Conservation (phyloP, 2,113 vertebrate species). For the Amblyornis subalaris region DNA sequence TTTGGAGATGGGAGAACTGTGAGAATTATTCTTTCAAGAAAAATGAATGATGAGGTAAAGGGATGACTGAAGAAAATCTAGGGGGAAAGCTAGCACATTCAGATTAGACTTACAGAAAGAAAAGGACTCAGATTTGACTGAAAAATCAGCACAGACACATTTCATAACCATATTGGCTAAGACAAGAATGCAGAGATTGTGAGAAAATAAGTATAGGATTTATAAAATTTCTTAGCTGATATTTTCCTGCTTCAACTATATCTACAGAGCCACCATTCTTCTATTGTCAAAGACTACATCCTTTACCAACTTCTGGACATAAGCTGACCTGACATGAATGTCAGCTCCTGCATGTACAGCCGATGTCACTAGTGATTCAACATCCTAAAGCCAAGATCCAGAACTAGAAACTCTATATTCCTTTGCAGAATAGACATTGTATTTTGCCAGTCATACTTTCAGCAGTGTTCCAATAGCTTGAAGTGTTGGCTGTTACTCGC, state of each 20-base stretch:
- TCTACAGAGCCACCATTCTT: neutral
- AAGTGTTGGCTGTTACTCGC: neutral
- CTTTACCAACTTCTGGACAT: neutral
- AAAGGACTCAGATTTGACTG: neutral
- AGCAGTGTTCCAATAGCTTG: neutral
- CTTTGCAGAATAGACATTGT: neutral
- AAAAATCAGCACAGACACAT: neutral
- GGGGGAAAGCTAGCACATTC: neutral
- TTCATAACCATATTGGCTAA: neutral
- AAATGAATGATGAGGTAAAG: neutral
- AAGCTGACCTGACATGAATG: neutral
- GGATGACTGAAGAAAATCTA: neutral
- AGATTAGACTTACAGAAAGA: neutral
- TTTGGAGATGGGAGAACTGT: neutral
- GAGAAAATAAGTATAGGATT: neutral
- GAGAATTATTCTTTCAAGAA: neutral
- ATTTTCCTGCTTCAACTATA: neutral
- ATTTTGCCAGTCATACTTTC: neutral
- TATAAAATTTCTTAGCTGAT: neutral
- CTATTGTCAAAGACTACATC: neutral
- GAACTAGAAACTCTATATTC: neutral
- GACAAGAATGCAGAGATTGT: neutral
- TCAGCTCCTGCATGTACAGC: neutral
- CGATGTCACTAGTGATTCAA: neutral
- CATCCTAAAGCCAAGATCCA: neutral